A percentile compares a stretch with the other conserved stretches of the same genome.
These are phyloP conservation scores for Erannis defoliaria DNA, from an alignment of 2,888 invertebrate genomes.

Conservation along the genomic window DNA sequence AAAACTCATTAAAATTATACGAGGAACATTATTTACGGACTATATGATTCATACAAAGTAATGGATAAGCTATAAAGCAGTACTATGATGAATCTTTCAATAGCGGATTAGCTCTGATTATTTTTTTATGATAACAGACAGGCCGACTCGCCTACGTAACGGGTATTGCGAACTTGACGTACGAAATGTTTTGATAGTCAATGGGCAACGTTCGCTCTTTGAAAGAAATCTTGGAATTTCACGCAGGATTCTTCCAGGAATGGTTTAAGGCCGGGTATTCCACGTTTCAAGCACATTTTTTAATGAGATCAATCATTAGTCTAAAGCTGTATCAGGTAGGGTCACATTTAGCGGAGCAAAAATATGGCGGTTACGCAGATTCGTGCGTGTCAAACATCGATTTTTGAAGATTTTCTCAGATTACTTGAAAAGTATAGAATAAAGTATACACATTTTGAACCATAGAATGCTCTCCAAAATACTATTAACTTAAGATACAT, in stretches of 20 bases:
- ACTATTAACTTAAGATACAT: no score
- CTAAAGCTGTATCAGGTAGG: no score
- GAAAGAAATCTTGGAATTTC: conserved; percentile 8
- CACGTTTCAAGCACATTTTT: no score
- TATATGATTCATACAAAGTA: conserved; percentile 47
- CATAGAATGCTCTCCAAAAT: neutral
- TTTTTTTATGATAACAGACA: conserved; percentile 29
- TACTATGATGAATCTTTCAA: conserved; percentile 45
- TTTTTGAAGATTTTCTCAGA: no score
- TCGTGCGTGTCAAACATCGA: no score
- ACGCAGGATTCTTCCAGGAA: conserved; percentile 4
- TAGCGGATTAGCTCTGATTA: conserved; percentile 50
- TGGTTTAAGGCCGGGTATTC: no score
- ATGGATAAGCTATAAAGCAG: conserved; percentile 52
- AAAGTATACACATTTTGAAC: neutral
- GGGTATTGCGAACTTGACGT: conserved; percentile 19
- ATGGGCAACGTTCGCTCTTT: conserved; percentile 3
- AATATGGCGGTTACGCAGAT: no score
- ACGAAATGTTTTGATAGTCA: conserved; percentile 22
- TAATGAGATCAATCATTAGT: neutral
- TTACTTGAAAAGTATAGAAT: no score
- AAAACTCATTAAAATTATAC: conserved; percentile 19
- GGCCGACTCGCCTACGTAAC: conserved; percentile 24
- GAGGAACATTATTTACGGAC: conserved; percentile 3
- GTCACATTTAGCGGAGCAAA: no score